These are phyloP conservation scores for Rhipidura dahli DNA, from an alignment of 2,113 vertebrate species.

Conservation along the genomic window DNA sequence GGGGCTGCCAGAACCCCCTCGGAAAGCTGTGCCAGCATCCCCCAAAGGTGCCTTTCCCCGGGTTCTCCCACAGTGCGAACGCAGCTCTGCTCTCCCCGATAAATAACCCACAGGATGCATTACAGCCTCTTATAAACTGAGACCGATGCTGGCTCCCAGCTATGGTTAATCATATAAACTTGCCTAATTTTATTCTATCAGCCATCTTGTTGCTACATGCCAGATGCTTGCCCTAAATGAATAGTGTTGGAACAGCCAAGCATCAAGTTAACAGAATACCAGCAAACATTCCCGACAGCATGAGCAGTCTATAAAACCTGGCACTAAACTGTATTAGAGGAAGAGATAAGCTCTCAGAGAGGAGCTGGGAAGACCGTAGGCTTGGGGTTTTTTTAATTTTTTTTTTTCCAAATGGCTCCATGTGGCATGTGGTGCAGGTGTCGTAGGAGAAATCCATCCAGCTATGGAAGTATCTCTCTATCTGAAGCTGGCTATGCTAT, in stretches of 20 bases:
- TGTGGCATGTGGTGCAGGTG: background rate
- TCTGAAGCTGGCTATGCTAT: slow-evolving; percentile 22
- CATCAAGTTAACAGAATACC: slow-evolving; percentile 65
- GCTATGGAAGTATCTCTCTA: slow-evolving; percentile 27
- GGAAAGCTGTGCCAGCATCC: background rate
- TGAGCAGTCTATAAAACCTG: slow-evolving; percentile 63
- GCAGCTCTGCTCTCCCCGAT: background rate
- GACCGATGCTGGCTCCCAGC: slow-evolving; percentile 46
- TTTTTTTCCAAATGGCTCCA: slow-evolving; percentile 14
- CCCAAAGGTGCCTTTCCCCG: background rate
- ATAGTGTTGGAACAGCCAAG: slow-evolving; percentile 61
- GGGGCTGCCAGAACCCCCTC: background rate
- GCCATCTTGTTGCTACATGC: slow-evolving; percentile 64
- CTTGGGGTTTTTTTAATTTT: background rate
- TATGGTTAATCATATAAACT: slow-evolving; percentile 56
- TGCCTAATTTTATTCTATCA: slow-evolving; percentile 62
- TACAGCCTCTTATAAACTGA: background rate
- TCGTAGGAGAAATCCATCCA: slow-evolving; percentile 11
- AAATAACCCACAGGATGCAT: background rate
- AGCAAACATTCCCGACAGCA: slow-evolving; percentile 66
- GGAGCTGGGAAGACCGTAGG: background rate
- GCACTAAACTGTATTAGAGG: slow-evolving; percentile 46
- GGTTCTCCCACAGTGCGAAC: background rate
- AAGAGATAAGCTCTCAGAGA: slow-evolving; percentile 41
- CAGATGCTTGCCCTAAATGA: slow-evolving; percentile 66